Conservation (phyloP, 2,888 invertebrate genomes). For the Drosophila borborema region DNA sequence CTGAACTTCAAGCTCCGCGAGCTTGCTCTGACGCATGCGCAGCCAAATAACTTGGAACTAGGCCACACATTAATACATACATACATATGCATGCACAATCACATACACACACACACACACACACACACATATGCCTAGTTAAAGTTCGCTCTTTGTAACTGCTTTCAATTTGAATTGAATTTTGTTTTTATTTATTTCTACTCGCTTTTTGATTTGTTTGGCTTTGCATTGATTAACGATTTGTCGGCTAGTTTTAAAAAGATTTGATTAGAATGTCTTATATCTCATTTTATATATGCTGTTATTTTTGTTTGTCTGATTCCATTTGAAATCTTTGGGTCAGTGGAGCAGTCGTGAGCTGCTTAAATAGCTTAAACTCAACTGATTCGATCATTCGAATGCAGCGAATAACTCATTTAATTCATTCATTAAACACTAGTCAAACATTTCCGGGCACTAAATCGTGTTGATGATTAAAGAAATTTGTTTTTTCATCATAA, state of each 20-base stretch:
- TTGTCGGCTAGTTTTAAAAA: constrained; percentile 40
- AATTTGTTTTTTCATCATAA: constrained; percentile 5
- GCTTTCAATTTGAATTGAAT: constrained; percentile 67
- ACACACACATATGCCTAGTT: not conserved
- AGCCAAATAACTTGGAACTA: constrained; percentile 57
- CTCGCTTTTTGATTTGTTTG: constrained; percentile 61
- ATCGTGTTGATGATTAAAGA: constrained; percentile 11
- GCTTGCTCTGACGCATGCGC: constrained; percentile 59
- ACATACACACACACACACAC: constrained; percentile 24
- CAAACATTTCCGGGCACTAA: constrained; percentile 44
- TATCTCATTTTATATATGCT: constrained; percentile 5
- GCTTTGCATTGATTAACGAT: constrained; percentile 71
- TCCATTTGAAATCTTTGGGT: constrained; percentile 48
- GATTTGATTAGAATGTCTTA: constrained; percentile 13
- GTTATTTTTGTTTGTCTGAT: constrained; percentile 11
- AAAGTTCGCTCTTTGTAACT: constrained; percentile 27
- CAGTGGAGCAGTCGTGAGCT: constrained; percentile 55
- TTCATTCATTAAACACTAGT: constrained; percentile 7
- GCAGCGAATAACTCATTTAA: constrained; percentile 18
- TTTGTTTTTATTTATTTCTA: constrained; percentile 20
- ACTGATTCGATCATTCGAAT: constrained; percentile 50
- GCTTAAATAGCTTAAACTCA: constrained; percentile 19
- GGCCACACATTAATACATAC: constrained; percentile 52
- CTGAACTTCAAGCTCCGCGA: constrained; percentile 19
- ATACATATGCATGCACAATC: constrained; percentile 29